Evolutionary conservation across 2,797 vertebrate genomes (phyloP), one percentile per base, ranked within the genome.

Genomic region (Chelmon rostratus): DNA sequence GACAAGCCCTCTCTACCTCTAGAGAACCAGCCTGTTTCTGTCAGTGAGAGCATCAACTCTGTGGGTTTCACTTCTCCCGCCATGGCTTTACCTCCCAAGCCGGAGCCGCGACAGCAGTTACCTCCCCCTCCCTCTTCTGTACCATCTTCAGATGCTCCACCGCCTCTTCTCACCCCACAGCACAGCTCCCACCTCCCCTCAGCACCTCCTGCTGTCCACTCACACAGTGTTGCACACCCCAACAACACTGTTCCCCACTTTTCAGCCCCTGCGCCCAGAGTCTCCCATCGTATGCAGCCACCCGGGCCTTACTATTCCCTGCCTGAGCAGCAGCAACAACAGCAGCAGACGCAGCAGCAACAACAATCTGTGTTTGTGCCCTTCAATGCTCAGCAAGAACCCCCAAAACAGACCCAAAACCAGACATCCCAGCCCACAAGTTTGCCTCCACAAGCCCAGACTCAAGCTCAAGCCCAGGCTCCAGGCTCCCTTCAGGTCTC

Each of bases 231-330:
- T 91, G 95, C 96, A 91, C 97, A 96, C 88, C 95, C 93, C 94
- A 97, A 95, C 94, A 96, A 93, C 96, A 97, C 96, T 87, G 95
- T 98, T 94, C 97, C 98, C 96, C 98, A 98, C 83, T 97, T 98
- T 94, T 94, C 97, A 85, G 95, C 97, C 86, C 95, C 97, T 75
- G 96, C 96, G 13, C 96, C 97, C 88, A 95, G 97, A 91, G 96
- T 97, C 91, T 97, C 97, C 87, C 97, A 97, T 89, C 96, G 98
- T 93, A 97, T 98, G 97, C 98, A 98, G 93, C 96, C 96, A 91
- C 93, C 97, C 86, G 96, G 96, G 93, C 96, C 97, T 94, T 98
- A 98, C 94, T 99, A 98, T 85, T 95, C 98, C 85, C 92, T 87
- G 63, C 35, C 91, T 53, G 92, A 95, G 81, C 94, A 93, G 56